Evolutionary conservation across 2,797 vertebrate genomes (phyloP).

Genomic region (Acanthornis magna): DNA sequence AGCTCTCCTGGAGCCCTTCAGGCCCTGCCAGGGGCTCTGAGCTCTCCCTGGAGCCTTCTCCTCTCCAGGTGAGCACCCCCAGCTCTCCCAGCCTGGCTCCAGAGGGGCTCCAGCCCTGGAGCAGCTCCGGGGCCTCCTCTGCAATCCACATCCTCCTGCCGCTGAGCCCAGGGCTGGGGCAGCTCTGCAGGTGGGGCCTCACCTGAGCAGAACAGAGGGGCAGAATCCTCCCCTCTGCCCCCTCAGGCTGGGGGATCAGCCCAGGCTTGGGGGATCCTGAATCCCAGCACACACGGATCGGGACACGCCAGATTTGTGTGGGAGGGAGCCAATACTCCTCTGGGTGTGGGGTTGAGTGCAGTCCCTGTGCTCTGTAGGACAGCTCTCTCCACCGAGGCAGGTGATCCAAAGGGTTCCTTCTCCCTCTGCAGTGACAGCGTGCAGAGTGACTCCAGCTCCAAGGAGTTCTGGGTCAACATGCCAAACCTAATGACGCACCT

Average conservation of each 20-base stretch:
- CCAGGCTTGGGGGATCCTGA: background rate
- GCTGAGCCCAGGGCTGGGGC: background rate
- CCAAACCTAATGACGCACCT: constrained; percentile 95
- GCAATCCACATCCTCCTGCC: background rate
- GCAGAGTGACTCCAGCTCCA: constrained; percentile 81
- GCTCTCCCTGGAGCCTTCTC: background rate
- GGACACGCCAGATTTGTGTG: fast-evolving
- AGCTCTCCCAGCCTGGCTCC: background rate
- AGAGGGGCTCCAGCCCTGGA: background rate
- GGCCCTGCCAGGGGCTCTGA: background rate
- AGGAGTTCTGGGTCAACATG: constrained; percentile 99
- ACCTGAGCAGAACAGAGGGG: background rate
- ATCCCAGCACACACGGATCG: background rate
- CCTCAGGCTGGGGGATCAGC: background rate
- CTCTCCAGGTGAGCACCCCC: background rate
- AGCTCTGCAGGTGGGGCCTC: background rate
- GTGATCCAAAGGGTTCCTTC: background rate
- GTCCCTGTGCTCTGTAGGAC: background rate
- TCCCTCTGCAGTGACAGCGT: constrained; percentile 79
- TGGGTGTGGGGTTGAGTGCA: fast-evolving
- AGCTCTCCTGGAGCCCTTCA: background rate
- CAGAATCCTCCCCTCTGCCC: background rate
- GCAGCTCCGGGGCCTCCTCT: fast-evolving
- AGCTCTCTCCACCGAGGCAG: background rate
- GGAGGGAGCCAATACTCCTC: background rate